phyloP scores from a whole-genome alignment of 2,888 invertebrate species.

The Lomographa bimaculata region DNA sequence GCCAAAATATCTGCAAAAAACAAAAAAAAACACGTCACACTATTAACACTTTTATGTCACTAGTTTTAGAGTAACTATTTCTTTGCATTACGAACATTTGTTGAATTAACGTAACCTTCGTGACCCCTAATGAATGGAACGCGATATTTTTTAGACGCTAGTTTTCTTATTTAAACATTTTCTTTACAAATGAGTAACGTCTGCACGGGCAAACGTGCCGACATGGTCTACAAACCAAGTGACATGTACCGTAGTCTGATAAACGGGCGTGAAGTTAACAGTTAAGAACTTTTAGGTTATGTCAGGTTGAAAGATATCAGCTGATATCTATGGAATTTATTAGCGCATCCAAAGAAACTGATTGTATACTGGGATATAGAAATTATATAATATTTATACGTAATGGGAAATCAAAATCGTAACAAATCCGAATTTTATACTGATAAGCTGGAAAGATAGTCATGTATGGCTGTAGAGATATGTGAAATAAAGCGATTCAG shows the following conservation, averaged over 20 bases:
- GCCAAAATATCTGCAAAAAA: constrained; percentile 1
- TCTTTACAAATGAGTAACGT: constrained; percentile 12
- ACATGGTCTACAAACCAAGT: constrained; percentile 6
- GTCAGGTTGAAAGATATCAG: too few species aligned
- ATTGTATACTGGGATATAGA: too few species aligned
- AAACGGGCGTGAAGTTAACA: too few species aligned
- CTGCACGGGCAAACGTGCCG: constrained; percentile 4
- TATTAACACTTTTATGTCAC: constrained; percentile 11
- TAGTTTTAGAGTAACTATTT: constrained; percentile 19
- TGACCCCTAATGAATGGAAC: constrained; percentile 29
- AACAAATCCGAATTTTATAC: too few species aligned
- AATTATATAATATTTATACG: too few species aligned
- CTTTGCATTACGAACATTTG: constrained; percentile 5
- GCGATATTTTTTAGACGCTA: background rate
- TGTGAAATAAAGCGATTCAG: constrained; percentile 11
- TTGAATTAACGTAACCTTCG: constrained; percentile 39
- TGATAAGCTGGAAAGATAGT: too few species aligned
- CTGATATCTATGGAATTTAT: too few species aligned
- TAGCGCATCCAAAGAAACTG: too few species aligned
- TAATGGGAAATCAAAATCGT: too few species aligned
- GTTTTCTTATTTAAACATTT: background rate
- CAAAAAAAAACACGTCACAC: constrained; percentile 11
- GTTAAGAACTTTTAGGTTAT: constrained; percentile 34
- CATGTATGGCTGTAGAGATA: too few species aligned
- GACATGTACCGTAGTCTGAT: too few species aligned